Conservation (phyloP, 2,797 vertebrate genomes). For the Spea hammondii region DNA sequence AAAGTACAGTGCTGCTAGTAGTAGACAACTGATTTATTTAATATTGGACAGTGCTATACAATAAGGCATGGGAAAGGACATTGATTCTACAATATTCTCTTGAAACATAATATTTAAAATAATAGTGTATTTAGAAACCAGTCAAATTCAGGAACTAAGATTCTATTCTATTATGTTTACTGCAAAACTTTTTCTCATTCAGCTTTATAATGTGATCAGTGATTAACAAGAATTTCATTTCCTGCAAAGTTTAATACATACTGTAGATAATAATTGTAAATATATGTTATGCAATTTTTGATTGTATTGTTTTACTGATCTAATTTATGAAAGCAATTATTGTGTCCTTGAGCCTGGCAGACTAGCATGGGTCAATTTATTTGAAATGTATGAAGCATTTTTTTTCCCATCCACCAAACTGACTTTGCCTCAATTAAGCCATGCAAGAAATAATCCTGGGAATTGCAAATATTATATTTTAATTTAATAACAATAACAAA, state of each 20-base stretch:
- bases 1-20: too few species aligned
- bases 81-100: too few species aligned
- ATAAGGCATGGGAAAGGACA: too few species aligned
- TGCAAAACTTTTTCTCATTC: background rate
- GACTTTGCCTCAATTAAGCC: slow-evolving; percentile 23
- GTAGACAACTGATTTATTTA: too few species aligned
- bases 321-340: slow-evolving; percentile 43
- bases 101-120: too few species aligned
- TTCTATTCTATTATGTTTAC: too few species aligned
- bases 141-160: too few species aligned
- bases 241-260: slow-evolving; percentile 7
- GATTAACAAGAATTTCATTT: slow-evolving; percentile 2
- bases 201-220: background rate
- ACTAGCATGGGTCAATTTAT: slow-evolving; percentile 28
- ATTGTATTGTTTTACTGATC: slow-evolving; percentile 31
- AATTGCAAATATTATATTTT: slow-evolving; percentile 28
- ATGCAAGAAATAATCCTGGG: slow-evolving; percentile 45
- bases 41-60: too few species aligned
- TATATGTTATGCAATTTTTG: slow-evolving; percentile 21
- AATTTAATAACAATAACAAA: background rate
- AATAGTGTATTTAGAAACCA: too few species aligned
- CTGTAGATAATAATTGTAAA: slow-evolving; percentile 15
- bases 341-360: slow-evolving; percentile 37
- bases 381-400: slow-evolving; percentile 19
- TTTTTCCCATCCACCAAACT: slow-evolving; percentile 23